phyloP scores from a whole-genome alignment of 2,113 vertebrate genomes.

The Falco punctatus region DNA sequence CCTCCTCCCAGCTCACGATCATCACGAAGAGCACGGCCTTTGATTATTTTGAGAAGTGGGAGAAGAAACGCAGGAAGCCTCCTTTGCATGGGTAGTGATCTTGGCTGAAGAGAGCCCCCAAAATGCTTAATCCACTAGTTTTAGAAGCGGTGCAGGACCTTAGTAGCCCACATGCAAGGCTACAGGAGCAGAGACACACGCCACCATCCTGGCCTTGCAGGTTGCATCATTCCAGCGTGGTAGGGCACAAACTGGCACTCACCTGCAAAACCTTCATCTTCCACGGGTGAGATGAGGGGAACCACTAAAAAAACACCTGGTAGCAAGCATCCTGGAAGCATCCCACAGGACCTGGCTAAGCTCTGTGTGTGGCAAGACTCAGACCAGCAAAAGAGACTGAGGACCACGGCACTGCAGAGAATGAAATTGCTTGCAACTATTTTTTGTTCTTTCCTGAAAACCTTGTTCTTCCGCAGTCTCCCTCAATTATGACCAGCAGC shows the following conservation, averaged over 20 bases:
- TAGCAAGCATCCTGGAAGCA: neutral
- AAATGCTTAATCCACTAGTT: neutral
- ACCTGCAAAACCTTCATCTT: neutral
- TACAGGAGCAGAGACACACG: neutral
- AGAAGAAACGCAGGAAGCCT: neutral
- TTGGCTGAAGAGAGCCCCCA: neutral
- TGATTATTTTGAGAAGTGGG: neutral
- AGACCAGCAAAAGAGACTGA: neutral
- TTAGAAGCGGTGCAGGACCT: neutral
- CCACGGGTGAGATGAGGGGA: too few relatives aligned
- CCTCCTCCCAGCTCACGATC: neutral
- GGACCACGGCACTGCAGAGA: neutral
- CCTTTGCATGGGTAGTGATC: neutral
- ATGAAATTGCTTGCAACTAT: neutral
- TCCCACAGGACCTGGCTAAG: neutral
- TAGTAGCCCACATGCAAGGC: neutral
- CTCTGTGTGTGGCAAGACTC: neutral
- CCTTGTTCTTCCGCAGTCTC: neutral
- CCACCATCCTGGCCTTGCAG: neutral
- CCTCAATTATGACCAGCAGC: accelerated
- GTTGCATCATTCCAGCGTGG: neutral
- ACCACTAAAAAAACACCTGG: neutral
- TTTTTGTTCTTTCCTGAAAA: neutral
- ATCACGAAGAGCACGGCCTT: neutral
- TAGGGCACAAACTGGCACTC: neutral